Base-by-base conservation (phyloP, 2,797 vertebrate species). In the Sphenopsis melanotis region DNA sequence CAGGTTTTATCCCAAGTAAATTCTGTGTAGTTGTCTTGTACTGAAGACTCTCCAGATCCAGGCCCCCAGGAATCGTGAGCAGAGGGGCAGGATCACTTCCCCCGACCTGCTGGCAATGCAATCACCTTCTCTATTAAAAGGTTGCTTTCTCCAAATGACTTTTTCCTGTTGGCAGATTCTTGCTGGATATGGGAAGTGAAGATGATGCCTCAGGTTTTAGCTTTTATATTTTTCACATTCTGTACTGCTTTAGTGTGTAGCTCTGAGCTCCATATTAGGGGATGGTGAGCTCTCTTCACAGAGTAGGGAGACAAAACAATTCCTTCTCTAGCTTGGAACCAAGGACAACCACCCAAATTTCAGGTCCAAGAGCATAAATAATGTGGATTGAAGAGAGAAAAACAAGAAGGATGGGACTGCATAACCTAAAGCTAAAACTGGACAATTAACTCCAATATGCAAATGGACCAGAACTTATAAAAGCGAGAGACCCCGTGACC, bases 111-210 rank as follows among this genome's bases (percentile, higher is more conserved):
- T 75, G 69, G 30, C 39, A 75, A 1, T 6, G 41, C 27, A 36
- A 9, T 24, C 93, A 71, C 53, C 86, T 93, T 30, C 72, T 60
- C 83, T 41, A 19, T 24, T 34, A 30, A 80, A 91, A 94, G 52
- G 18, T 69, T 36, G 10, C 1, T 79, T 72, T 77, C 68, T 95
- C 90, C 76, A 36, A 42, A 47, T n/a, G 66, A 87, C 68, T n/a
- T 83, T 76, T 42, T 44, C 23, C 83, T 79, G 30, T 21, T 81
- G 65, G 68, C 12, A 4, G 36, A 39, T 59, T 47, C 39, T 47
- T 64, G 29, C 19, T 64, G 21, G 56, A 44, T 34, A 10, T 20
- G 22, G 34, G 24, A 72, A 72, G 36, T 1, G 26, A 86, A 89
- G 27, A 21, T 60, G 27, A 20, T 39, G 17, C 9, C 36, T 60